Evolutionary conservation across 2,888 invertebrate genomes (phyloP), one percentile per base, ranked within the genome.

Genomic region (Anarsia innoxiella): DNA sequence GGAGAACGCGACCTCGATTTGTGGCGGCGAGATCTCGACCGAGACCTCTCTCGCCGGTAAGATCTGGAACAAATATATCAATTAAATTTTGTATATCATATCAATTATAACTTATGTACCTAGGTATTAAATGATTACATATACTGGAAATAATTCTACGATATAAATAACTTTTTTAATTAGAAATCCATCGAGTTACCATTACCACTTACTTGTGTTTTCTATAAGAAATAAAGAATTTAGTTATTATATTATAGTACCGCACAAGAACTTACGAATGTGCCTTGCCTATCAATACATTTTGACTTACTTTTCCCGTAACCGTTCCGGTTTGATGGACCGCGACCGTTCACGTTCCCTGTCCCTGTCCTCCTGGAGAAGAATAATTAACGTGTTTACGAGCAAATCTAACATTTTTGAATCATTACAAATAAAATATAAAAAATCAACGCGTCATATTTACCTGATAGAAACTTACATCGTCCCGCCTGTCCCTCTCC

Each of bases 1-100:
- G 91, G 91, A 55, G 91, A 91, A 19, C 91, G 87, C 2, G 91
- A 91, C 30, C 91, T 82, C 1, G 91, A 91, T 62, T 91, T 90
- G 67, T 91, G 91, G 39, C 92, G 84, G 2, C 88, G 86, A 1
- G 90, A 89, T 37, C 89, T 78, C 6, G 90, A 90, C 8, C 90
- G 84, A n/a, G 90, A 90, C 39, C 91, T 82, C 42, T 91, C 90
- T 10, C 90, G 80, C 38, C 91, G 78, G 58, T 90, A 89, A 3
- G 91, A 91, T 45, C 91, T 87, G 56, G 0, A 39, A 43, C 43
- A 44, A 30, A 33, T 10, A n/a, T n/a, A n/a, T n/a, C n/a, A n/a
- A n/a, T n/a, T n/a, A n/a, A n/a, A n/a, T n/a, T n/a, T n/a, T n/a
- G n/a, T n/a, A n/a, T n/a, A n/a, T n/a, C n/a, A n/a, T n/a, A n/a